Evolutionary conservation across 2,113 vertebrate genomes (phyloP).

Genomic region (Brachionichthys hirsutus): DNA sequence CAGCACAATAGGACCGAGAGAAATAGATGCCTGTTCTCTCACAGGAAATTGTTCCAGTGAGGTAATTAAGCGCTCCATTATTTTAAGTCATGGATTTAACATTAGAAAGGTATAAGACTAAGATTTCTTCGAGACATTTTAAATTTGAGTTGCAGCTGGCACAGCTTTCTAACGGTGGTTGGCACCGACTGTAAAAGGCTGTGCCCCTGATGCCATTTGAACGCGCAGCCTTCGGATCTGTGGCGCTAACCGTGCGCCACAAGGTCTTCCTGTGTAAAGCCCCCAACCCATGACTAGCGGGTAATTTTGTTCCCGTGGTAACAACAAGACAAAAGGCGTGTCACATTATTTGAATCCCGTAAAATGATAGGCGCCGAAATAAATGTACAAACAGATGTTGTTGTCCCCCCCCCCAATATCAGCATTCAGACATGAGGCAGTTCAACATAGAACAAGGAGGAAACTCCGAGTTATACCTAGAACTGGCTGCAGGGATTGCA

Average conservation of each 20-base stretch:
- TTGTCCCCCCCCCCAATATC: no score
- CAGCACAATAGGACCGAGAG: constrained; percentile 2
- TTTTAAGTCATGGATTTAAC: constrained; percentile 9
- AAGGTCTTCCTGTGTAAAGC: background rate
- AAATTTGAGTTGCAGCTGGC: background rate
- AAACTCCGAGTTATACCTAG: no score
- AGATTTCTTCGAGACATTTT: background rate
- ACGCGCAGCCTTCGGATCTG: constrained; percentile 14
- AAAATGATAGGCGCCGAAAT: background rate
- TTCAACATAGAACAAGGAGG: no score
- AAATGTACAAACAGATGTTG: background rate
- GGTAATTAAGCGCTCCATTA: constrained; percentile 1
- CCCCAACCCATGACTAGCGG: background rate
- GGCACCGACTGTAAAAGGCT: background rate
- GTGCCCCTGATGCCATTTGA: constrained; percentile 11
- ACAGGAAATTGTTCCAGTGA: constrained; percentile 19
- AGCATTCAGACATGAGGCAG: background rate
- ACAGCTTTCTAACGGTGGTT: background rate
- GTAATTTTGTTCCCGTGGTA: background rate
- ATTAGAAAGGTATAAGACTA: background rate
- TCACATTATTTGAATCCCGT: no score
- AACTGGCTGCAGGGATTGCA: no score
- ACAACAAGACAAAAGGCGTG: background rate
- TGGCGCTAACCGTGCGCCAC: constrained; percentile 2
- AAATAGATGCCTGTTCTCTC: constrained; percentile 25